Evolutionary conservation across 2,113 vertebrate species (phyloP).

Genomic region (Brachyhypopomus occidentalis): DNA sequence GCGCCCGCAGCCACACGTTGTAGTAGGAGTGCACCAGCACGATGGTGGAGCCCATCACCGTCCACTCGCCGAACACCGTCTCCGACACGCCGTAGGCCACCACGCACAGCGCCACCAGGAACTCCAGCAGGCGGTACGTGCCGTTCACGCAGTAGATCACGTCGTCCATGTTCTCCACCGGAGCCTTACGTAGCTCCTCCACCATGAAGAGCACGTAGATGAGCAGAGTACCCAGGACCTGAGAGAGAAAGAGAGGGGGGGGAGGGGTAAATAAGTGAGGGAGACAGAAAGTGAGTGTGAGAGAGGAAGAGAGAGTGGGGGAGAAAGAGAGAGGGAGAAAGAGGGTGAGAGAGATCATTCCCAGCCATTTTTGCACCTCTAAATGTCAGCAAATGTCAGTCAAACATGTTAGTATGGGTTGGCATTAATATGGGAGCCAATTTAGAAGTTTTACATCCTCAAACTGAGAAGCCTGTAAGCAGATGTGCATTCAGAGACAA

Average conservation of each 20-base stretch:
- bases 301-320: background rate
- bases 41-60: constrained; percentile 97
- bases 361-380: too few species aligned
- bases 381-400: too few species aligned
- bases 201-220: constrained; percentile 98
- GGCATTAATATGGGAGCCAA: too few species aligned
- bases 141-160: constrained; percentile 97
- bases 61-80: constrained; percentile 97
- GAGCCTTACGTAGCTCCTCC: constrained; percentile 94
- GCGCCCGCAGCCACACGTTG: constrained; percentile 94
- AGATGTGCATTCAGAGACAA: too few species aligned
- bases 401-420: too few species aligned
- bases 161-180: constrained; percentile 98
- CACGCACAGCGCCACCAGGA: constrained; percentile 92
- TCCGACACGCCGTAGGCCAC: constrained; percentile 95
- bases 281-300: background rate
- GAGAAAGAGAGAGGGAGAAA: too few species aligned
- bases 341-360: too few species aligned
- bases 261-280: too few species aligned
- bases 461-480: too few species aligned
- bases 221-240: constrained; percentile 97
- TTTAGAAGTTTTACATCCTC: too few species aligned
- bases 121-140: constrained; percentile 93
- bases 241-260: constrained; percentile 14
- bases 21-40: constrained; percentile 98